A percentile compares a stretch with the other conserved stretches of the same genome.
Evolutionary conservation across 2,888 invertebrate species (phyloP).

Genomic region (Drosophila falleni): DNA sequence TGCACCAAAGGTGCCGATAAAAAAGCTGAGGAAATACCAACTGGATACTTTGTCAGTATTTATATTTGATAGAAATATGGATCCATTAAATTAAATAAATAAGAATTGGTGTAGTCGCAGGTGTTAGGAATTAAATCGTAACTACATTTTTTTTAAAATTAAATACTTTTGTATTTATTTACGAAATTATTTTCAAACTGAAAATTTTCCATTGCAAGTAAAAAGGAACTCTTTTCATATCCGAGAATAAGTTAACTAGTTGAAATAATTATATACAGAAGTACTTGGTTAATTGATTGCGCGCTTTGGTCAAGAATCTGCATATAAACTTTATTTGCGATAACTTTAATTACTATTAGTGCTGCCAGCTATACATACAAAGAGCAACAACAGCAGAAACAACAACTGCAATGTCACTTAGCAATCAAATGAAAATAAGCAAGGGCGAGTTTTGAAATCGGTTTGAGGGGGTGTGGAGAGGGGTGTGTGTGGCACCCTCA

Average conservation of each 20-base stretch:
- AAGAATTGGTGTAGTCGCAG: no score
- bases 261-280: neutral
- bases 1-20: no score
- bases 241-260: conserved; percentile 2
- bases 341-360: conserved; percentile 74
- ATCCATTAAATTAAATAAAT: no score
- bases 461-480: neutral
- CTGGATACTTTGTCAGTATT: no score
- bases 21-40: no score
- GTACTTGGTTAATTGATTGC: conserved; percentile 45
- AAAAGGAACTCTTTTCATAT: neutral
- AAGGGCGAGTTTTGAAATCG: conserved; percentile 1
- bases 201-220: neutral
- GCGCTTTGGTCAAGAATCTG: conserved; percentile 34
- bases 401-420: conserved; percentile 68
- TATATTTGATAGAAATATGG: no score
- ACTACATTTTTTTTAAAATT: no score
- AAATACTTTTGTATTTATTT: no score
- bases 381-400: conserved; percentile 20
- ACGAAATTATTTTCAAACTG: neutral
- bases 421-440: conserved; percentile 69
- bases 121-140: no score
- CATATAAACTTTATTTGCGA: conserved; percentile 58
- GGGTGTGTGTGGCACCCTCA: conserved; percentile 50
- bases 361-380: conserved; percentile 42